Evolutionary conservation across 2,797 vertebrate genomes (phyloP), one percentile per base, ranked within the genome.

Genomic region (Pteronotus mesoamericanus): DNA sequence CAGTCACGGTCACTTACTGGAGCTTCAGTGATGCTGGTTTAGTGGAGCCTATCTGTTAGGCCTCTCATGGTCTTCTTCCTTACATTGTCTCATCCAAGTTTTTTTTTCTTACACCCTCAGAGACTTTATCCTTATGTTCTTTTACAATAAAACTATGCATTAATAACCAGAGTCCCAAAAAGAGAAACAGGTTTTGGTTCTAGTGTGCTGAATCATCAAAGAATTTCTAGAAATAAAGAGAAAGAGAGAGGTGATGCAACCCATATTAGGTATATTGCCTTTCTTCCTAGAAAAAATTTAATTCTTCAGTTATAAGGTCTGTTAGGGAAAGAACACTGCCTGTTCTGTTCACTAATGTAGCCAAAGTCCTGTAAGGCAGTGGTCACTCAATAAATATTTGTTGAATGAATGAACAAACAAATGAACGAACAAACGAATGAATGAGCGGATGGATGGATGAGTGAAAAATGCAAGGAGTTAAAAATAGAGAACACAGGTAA

Each of bases 341-440:
- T 57, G 1, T 3, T 34, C 2, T 51, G n/a, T 78, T 88, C 26
- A 82, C 5, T 83, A 26, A 34, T 14, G 14, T 29, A 16, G 59
- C 8, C 5, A 3, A 44, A 37, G 29, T 74, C 7, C 10, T 85
- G 11, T 68, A 6, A 71, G 2, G 1, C 48, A 16, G 6, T 57
- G 53, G 8, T 75, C 37, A 83, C 26, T 92, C n/a, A 74, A 59
- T 59, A 88, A 90, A 72, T 84, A 72, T 21, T 61, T 85, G n/a
- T 44, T 77, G 15, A 77, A 85, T 86, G 18, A 66, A 66, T 66
- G n/a, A 66, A 66, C 51, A 18, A 53, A 46, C 10, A 11, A 46
- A 21, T 80, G 3, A 91, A 69, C 37, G 22, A 69, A 66, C 2
- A 26, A 29, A 21, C 78, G 3, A 89, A 71, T 48, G n/a, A 55